Evolutionary conservation across 2,113 vertebrate genomes (phyloP).

Genomic region (Corythornis madagascariensis): DNA sequence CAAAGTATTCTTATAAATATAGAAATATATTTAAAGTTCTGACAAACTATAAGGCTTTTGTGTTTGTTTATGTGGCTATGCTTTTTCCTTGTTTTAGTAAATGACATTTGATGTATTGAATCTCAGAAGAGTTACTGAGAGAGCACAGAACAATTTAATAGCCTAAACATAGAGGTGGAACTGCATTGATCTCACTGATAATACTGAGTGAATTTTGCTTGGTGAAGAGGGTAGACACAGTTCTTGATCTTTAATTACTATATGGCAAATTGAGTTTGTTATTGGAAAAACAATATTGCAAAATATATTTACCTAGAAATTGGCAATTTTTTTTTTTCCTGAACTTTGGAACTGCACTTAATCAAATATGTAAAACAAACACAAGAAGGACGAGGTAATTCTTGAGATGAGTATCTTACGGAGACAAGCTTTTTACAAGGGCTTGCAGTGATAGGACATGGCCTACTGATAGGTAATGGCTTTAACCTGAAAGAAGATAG

Average conservation of each 20-base stretch:
- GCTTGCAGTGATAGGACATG: not conserved
- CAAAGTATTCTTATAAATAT: not conserved
- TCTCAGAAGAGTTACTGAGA: not conserved
- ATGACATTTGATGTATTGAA: not conserved
- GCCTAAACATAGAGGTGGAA: not conserved
- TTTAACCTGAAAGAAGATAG: not conserved
- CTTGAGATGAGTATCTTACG: not conserved
- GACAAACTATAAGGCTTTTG: not conserved
- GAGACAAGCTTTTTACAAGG: not conserved
- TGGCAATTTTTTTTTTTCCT: not conserved
- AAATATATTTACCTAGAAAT: not conserved
- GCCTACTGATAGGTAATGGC: not conserved
- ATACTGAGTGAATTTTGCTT: not conserved
- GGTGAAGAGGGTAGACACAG: not conserved
- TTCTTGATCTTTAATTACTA: not conserved
- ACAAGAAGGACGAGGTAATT: not conserved
- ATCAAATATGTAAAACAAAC: not conserved
- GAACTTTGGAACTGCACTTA: not conserved
- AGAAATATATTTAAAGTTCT: not conserved
- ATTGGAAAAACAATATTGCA: not conserved
- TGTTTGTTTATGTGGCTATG: not conserved
- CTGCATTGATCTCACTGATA: not conserved
- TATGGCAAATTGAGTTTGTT: not conserved
- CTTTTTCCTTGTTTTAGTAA: not conserved
- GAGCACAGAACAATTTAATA: not conserved